Percentiles rank a stretch among this genome's conserved stretches.
phyloP scores from a whole-genome alignment of 2,888 invertebrate species.

The Invenusta paracnida region DNA sequence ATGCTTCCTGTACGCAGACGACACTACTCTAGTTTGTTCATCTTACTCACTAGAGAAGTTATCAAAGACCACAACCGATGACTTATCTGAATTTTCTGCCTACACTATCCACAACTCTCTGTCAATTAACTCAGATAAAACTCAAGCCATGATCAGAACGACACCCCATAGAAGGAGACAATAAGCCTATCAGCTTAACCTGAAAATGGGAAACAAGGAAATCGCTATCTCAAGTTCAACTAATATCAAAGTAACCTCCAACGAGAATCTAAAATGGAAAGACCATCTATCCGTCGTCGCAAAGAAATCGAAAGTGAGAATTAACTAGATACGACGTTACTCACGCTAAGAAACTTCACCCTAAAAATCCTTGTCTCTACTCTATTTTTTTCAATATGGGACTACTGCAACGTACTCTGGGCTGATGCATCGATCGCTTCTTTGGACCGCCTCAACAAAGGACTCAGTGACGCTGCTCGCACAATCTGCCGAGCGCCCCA shows the following conservation, averaged over 20 bases:
- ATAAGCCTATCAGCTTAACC: neutral
- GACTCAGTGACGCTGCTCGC: constrained; percentile 2
- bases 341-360: neutral
- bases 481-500: neutral
- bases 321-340: neutral
- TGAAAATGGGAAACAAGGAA: neutral
- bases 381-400: neutral
- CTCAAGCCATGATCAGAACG: neutral
- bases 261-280: constrained; percentile 5
- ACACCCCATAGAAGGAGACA: neutral
- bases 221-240: neutral
- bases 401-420: neutral
- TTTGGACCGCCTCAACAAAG: neutral
- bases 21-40: constrained; percentile 1
- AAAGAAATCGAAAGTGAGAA: constrained; percentile 18
- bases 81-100: constrained; percentile 1
- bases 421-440: neutral
- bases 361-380: neutral
- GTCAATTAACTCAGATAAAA: constrained; percentile 23
- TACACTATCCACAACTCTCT: neutral
- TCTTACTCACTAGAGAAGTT: neutral
- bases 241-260: neutral
- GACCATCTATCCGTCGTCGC: constrained; percentile 5
- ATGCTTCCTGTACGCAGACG: neutral
- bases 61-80: constrained; percentile 10